Percentiles rank a stretch among this genome's conserved stretches.
Conservation (phyloP, 1,140 invertebrate genomes). For the Globodera rostochiensis region DNA sequence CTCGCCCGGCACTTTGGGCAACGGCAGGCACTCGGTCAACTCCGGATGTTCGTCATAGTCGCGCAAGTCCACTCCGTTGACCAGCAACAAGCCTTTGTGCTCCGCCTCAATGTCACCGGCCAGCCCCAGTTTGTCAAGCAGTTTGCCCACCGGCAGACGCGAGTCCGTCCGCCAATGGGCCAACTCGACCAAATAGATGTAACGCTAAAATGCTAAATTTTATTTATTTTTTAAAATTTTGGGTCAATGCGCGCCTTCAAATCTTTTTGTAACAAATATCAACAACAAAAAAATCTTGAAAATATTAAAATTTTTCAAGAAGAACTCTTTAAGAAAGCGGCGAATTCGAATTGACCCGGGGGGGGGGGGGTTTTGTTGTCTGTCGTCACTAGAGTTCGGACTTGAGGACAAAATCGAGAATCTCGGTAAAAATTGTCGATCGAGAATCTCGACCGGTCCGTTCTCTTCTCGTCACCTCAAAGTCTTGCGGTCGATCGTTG, state of each 20-base stretch:
- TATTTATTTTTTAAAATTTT: too few relatives aligned
- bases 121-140: constrained; percentile 75
- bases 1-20: constrained; percentile 62
- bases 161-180: constrained; percentile 48
- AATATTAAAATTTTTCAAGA: too few relatives aligned
- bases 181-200: constrained; percentile 43
- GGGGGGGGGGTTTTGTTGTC: too few relatives aligned
- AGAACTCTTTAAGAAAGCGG: too few relatives aligned
- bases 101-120: constrained; percentile 77
- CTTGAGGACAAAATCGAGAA: too few relatives aligned
- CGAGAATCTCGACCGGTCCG: too few relatives aligned
- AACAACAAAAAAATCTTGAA: too few relatives aligned
- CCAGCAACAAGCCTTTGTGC: constrained; percentile 77
- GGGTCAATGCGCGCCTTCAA: too few relatives aligned
- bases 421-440: too few relatives aligned
- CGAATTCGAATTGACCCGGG: background rate
- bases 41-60: constrained; percentile 71
- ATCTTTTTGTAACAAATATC: too few relatives aligned
- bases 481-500: constrained; percentile 50
- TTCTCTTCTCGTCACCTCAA: background rate
- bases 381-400: too few relatives aligned
- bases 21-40: constrained; percentile 71
- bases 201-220: background rate
- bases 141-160: constrained; percentile 66
- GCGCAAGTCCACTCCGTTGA: constrained; percentile 76